phyloP scores from a whole-genome alignment of 2,888 invertebrate genomes.

The Ernsta delagoae region DNA sequence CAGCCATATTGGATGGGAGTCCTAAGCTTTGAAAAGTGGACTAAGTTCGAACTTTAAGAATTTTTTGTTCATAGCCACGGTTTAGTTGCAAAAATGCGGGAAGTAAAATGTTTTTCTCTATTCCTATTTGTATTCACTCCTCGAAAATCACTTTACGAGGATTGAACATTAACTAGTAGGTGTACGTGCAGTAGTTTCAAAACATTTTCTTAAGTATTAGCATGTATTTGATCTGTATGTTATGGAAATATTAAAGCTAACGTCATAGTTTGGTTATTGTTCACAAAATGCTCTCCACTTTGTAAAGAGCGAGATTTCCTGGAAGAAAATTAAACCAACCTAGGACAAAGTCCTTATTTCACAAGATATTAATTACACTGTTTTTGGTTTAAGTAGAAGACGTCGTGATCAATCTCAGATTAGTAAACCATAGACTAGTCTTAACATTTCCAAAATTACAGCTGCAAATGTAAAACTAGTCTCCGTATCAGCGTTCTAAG shows the following conservation, averaged over 20 bases:
- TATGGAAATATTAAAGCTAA: neutral
- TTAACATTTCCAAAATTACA: neutral
- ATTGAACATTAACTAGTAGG: conserved; percentile 20
- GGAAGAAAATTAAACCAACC: neutral
- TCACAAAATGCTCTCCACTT: neutral
- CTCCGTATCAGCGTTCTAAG: conserved; percentile 5
- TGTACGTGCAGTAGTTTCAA: conserved; percentile 2
- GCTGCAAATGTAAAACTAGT: neutral
- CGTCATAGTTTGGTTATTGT: neutral
- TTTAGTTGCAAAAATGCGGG: neutral
- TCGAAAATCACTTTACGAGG: conserved; percentile 19
- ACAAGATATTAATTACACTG: too few relatives aligned
- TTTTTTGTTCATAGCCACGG: conserved; percentile 1
- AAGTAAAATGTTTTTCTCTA: neutral
- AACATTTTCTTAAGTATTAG: conserved; percentile 3
- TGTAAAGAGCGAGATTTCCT: neutral
- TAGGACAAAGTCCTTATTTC: neutral
- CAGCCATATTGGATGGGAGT: neutral
- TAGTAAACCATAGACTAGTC: too few relatives aligned
- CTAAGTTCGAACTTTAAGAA: too few relatives aligned
- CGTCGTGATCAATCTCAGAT: neutral
- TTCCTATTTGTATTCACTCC: conserved; percentile 18
- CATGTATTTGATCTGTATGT: neutral
- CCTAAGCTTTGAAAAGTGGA: too few relatives aligned
- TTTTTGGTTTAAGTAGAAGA: neutral